Conservation (phyloP, 2,113 vertebrate genomes). For the Leiothrix lutea region DNA sequence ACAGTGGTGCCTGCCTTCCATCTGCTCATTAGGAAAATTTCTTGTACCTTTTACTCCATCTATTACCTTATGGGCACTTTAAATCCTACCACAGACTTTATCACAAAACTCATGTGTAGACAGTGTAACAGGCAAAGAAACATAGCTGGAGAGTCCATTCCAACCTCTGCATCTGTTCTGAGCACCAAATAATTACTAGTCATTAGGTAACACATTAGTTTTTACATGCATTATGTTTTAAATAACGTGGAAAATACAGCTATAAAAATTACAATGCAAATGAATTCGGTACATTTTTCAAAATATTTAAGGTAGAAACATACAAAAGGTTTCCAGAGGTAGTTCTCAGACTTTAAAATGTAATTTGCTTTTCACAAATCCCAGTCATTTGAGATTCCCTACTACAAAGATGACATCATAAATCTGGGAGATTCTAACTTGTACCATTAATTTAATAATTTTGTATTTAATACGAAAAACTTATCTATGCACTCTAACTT, state of each 20-base stretch:
- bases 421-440: neutral
- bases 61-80: neutral
- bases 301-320: neutral
- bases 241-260: neutral
- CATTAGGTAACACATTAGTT: neutral
- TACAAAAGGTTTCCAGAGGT: neutral
- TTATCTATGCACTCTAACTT: neutral
- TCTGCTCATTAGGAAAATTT: neutral
- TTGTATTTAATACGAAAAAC: neutral
- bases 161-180: neutral
- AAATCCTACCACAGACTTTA: neutral
- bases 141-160: neutral
- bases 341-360: neutral
- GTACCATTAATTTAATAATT: rapidly evolving
- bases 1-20: neutral
- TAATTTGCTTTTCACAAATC: neutral
- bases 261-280: neutral
- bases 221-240: neutral
- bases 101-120: neutral
- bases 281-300: neutral
- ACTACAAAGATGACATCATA: neutral
- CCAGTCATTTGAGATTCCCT: neutral
- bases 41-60: neutral
- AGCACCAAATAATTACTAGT: neutral
- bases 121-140: neutral